Evolutionary conservation across 2,797 vertebrate species (phyloP).

Genomic region (Staurois parvus): DNA sequence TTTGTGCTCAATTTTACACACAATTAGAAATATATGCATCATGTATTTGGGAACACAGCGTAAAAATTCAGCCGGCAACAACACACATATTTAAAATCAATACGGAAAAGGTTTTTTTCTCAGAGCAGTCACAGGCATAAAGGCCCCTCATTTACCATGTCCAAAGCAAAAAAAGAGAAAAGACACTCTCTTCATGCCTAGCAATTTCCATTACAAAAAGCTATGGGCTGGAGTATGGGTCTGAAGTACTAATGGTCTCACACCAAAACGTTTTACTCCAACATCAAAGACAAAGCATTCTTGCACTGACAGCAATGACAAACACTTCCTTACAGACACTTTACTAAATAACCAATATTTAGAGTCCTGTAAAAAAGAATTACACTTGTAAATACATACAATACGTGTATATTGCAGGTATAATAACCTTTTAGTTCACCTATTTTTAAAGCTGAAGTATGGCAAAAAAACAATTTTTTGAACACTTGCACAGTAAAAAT

Average conservation of each 20-base stretch:
- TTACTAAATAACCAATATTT: not conserved
- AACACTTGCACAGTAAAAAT: too few relatives aligned
- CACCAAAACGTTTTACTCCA: conserved; percentile 27
- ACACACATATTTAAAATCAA: not conserved
- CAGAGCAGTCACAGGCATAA: conserved; percentile 16
- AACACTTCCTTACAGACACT: not conserved
- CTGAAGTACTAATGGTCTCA: conserved; percentile 45
- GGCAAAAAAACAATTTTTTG: too few relatives aligned
- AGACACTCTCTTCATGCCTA: conserved; percentile 38
- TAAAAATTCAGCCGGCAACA: not conserved
- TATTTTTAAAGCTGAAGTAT: too few relatives aligned
- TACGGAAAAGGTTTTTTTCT: not conserved
- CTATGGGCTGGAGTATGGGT: conserved; percentile 5
- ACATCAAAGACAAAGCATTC: conserved; percentile 39
- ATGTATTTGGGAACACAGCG: not conserved
- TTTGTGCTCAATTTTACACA: not conserved
- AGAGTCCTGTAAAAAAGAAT: not conserved
- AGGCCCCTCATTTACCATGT: conserved; percentile 59
- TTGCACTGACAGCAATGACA: not conserved
- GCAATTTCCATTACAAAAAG: conserved; percentile 51
- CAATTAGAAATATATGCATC: conserved; percentile 8
- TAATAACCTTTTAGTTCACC: too few relatives aligned
- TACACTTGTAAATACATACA: not conserved
- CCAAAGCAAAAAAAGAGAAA: conserved; percentile 49
- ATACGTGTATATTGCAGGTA: too few relatives aligned